Conservation (phyloP, 1,140 invertebrate species). For the Babylonia areolata region DNA sequence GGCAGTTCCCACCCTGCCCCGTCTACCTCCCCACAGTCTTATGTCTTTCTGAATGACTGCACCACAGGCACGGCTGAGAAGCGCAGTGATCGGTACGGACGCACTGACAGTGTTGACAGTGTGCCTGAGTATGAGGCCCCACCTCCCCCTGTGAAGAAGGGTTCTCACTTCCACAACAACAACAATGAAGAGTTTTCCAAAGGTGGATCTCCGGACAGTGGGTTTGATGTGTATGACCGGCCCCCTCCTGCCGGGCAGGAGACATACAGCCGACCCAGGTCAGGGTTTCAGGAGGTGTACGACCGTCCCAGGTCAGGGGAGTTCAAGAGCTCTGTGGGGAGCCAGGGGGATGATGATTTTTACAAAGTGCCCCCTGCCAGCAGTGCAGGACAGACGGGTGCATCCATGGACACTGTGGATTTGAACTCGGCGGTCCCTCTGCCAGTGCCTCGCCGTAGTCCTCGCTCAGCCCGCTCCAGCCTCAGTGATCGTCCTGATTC, state of each 20-base stretch:
- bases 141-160: constrained; percentile 54
- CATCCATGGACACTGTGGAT: constrained; percentile 41
- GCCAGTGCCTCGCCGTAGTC: constrained; percentile 40
- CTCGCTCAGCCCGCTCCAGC: constrained; percentile 24
- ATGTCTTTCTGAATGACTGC: constrained; percentile 86
- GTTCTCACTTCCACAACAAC: constrained; percentile 41
- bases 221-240: constrained; percentile 48
- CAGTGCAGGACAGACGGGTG: background rate
- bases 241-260: constrained; percentile 42
- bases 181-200: constrained; percentile 31
- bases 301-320: constrained; percentile 51
- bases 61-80: constrained; percentile 82
- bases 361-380: constrained; percentile 31
- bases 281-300: constrained; percentile 47
- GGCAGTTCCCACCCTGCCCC: background rate
- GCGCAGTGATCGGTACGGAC: constrained; percentile 67
- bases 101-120: constrained; percentile 60
- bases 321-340: background rate
- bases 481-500: constrained; percentile 26
- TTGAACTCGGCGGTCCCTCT: constrained; percentile 52
- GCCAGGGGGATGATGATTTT: background rate
- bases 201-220: constrained; percentile 34
- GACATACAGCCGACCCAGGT: constrained; percentile 31
- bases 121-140: constrained; percentile 67
- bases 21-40: constrained; percentile 69